phyloP scores from a whole-genome alignment of 2,888 invertebrate genomes.

The Apodemia mormo region DNA sequence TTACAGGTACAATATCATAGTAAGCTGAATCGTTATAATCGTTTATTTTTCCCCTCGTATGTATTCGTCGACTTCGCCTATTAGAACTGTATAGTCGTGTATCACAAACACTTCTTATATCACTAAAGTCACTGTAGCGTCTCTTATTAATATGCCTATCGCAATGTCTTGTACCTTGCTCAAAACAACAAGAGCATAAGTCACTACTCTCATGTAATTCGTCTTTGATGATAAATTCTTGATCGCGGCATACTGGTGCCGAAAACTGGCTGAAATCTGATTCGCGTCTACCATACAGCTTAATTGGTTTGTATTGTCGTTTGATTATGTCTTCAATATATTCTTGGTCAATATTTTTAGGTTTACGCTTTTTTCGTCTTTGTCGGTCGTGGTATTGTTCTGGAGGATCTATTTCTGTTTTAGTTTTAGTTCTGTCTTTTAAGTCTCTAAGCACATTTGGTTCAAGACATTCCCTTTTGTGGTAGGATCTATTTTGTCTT shows the following conservation, averaged over 20 bases:
- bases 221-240: slow-evolving; percentile 49
- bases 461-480: slow-evolving; percentile 37
- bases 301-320: slow-evolving; percentile 63
- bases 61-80: slow-evolving; percentile 44
- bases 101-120: slow-evolving; percentile 63
- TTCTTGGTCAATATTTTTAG: slow-evolving; percentile 47
- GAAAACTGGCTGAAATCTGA: slow-evolving; percentile 67
- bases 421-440: slow-evolving; percentile 40
- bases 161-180: slow-evolving; percentile 37
- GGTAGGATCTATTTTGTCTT: slow-evolving; percentile 39
- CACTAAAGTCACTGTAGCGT: slow-evolving; percentile 44
- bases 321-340: slow-evolving; percentile 68
- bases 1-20: slow-evolving; percentile 69
- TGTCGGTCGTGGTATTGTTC: slow-evolving; percentile 34
- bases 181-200: slow-evolving; percentile 59
- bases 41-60: slow-evolving; percentile 42
- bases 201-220: slow-evolving; percentile 50
- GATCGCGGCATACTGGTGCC: slow-evolving; percentile 67
- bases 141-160: slow-evolving; percentile 33
- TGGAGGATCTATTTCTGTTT: slow-evolving; percentile 36
- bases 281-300: slow-evolving; percentile 56
- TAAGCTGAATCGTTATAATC: slow-evolving; percentile 60
- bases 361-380: slow-evolving; percentile 30
- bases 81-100: slow-evolving; percentile 58
- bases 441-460: slow-evolving; percentile 36